Evolutionary conservation across 2,888 invertebrate genomes (phyloP), one percentile per base, ranked within the genome.

Genomic region (Baronia brevicornis): DNA sequence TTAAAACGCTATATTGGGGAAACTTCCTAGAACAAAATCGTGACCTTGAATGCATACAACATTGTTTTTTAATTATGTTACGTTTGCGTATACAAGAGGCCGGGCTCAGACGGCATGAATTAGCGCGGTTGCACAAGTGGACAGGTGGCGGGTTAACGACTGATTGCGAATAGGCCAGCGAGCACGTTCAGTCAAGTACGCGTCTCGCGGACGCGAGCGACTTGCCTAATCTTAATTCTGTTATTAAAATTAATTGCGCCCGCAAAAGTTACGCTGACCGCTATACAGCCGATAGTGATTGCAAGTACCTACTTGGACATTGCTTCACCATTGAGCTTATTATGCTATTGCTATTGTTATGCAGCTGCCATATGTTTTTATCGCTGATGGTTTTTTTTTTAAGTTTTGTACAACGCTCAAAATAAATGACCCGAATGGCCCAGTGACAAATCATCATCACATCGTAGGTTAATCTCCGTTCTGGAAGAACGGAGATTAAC

Each of bases 101-200:
- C 37, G 38, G 36, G 39, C 21, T 35, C 44, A 33, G 35, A 36
- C 35, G 39, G 38, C 26, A 41, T 45, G 45, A 44, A 43, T 46
- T 42, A 33, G 36, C 9, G 32, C 11, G 17, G 46, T 70, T 70
- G 54, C 67, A 40, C 48, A 68, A 70, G 37, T 27, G 9, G 11
- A 11, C 37, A 33, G 41, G 41, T 36, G 43, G 26, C 52, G 39
- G 60, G 58, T 57, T 61, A 63, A 54, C 59, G 57, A 61, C 51
- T 54, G 69, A 67, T 70, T 74, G 70, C 65, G 49, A 60, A 55
- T 62, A 54, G 43, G 39, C 51, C 42, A 49, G 41, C 47, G 38
- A 37, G 52, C 61, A 60, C 56, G 56, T 58, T 54, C 43, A 29
- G 28, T 42, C 37, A 25, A 38, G 41, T 43, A 46, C 44, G 41